These are phyloP conservation scores for Muscicapa comitata DNA, from an alignment of 2,797 vertebrate genomes.

Conservation along the genomic window DNA sequence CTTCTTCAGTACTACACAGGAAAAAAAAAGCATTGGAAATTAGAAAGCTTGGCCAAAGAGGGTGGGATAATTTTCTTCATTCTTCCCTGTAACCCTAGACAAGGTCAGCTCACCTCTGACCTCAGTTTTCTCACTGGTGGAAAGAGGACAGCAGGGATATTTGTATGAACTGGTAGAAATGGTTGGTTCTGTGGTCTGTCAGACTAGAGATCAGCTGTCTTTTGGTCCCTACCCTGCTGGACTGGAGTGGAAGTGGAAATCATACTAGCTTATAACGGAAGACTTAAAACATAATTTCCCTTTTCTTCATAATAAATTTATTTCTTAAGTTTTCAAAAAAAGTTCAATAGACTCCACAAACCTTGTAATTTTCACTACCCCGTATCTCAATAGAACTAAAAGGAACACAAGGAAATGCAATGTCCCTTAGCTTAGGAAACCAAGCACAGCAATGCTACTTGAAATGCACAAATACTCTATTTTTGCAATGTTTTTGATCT, in stretches of 20 bases:
- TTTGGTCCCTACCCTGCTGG: background rate
- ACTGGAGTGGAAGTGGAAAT: background rate
- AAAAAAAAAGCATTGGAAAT: background rate
- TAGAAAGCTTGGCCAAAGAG: background rate
- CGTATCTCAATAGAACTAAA: background rate
- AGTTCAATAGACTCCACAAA: background rate
- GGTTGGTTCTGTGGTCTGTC: background rate
- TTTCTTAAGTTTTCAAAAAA: background rate
- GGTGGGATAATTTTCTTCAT: background rate
- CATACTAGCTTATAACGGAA: background rate
- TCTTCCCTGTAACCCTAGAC: background rate
- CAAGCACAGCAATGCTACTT: background rate
- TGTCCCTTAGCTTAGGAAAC: background rate
- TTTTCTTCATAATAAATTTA: background rate
- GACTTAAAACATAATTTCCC: background rate
- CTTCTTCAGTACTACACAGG: background rate
- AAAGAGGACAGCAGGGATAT: background rate
- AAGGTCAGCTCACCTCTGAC: background rate
- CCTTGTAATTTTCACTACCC: background rate
- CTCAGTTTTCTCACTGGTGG: background rate
- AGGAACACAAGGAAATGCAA: background rate
- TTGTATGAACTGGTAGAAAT: background rate
- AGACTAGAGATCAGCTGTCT: background rate
- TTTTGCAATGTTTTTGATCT: background rate
- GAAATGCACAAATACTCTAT: background rate